Evolutionary conservation across 2,113 vertebrate genomes (phyloP).

Genomic region (Egretta garzetta): DNA sequence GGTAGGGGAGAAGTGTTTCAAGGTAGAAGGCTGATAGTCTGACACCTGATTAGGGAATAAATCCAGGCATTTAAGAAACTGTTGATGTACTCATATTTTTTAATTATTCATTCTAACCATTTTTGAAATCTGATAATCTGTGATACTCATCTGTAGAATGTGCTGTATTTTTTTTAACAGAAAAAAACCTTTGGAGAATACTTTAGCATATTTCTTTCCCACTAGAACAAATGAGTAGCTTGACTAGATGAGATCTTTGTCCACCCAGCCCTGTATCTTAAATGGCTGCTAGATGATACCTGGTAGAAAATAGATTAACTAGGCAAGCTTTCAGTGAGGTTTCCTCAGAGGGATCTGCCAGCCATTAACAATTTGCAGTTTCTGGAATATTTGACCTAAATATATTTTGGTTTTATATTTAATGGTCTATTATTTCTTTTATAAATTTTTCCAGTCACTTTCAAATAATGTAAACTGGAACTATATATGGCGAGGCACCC

Average conservation of each 20-base stretch:
- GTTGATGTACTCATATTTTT: not conserved
- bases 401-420: not conserved
- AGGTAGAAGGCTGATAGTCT: not conserved
- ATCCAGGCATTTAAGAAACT: not conserved
- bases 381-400: not conserved
- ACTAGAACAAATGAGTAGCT: not conserved
- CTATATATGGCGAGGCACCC: not conserved
- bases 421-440: not conserved
- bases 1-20: not conserved
- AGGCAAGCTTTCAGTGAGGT: not conserved
- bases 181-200: not conserved
- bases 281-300: not conserved
- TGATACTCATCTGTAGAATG: not conserved
- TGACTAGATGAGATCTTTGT: not conserved
- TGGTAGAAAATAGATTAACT: not conserved
- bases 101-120: not conserved
- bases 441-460: not conserved
- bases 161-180: too few relatives aligned
- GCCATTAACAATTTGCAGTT: not conserved
- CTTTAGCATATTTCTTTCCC: not conserved
- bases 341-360: not conserved
- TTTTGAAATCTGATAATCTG: not conserved
- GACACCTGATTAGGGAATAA: not conserved
- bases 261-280: not conserved
- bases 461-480: not conserved